phyloP scores from a whole-genome alignment of 1,140 invertebrate species.

The Armadillidium nasatum region DNA sequence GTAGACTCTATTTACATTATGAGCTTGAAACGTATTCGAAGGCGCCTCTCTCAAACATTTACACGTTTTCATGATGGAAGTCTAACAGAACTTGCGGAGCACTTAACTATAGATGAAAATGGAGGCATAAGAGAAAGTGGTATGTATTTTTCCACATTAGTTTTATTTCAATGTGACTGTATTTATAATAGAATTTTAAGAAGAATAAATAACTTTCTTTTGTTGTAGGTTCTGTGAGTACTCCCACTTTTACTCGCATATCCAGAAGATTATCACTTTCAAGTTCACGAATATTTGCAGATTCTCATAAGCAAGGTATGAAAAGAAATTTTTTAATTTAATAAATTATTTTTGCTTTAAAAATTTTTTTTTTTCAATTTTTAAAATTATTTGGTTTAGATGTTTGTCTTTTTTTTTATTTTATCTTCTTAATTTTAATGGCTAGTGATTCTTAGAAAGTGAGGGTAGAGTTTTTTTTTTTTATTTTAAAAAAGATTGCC shows the following conservation, averaged over 20 bases:
- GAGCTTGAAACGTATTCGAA: conserved; percentile 53
- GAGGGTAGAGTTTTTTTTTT: too few relatives aligned
- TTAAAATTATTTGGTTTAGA: too few relatives aligned
- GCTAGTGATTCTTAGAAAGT: too few relatives aligned
- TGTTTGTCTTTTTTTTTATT: too few relatives aligned
- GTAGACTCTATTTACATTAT: conserved; percentile 31
- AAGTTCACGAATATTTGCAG: conserved; percentile 48
- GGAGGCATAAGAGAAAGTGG: conserved; percentile 51
- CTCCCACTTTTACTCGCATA: conserved; percentile 47
- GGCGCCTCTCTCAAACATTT: conserved; percentile 54
- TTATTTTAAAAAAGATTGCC: too few relatives aligned
- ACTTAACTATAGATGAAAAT: conserved; percentile 53
- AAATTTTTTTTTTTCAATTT: too few relatives aligned
- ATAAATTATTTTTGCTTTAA: too few relatives aligned
- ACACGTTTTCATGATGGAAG: conserved; percentile 52
- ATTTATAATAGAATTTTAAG: not conserved
- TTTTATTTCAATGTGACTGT: not conserved
- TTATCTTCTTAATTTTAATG: too few relatives aligned
- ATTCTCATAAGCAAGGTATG: conserved; percentile 47
- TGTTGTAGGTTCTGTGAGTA: conserved; percentile 43
- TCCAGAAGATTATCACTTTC: conserved; percentile 48
- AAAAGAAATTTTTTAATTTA: not conserved
- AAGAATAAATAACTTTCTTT: not conserved
- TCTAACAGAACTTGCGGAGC: conserved; percentile 53
- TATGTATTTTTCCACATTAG: conserved; percentile 31